A percentile compares a stretch with the other conserved stretches of the same genome.
Evolutionary conservation across 2,888 invertebrate species (phyloP).

Genomic region (Eupithecia vulgata): DNA sequence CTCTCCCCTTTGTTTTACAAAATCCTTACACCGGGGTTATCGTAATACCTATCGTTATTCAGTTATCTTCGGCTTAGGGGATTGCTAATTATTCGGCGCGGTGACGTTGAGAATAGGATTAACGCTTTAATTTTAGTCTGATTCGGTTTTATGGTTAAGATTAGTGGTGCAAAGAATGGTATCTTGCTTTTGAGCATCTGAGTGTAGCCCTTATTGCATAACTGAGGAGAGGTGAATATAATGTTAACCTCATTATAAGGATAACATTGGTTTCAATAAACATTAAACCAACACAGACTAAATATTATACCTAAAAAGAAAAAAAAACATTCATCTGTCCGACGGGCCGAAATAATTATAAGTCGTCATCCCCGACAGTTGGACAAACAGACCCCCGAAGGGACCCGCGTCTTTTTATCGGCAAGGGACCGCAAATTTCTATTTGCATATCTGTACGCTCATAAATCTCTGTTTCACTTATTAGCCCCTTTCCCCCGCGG

Average conservation of each 20-base stretch:
- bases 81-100: conserved; percentile 74
- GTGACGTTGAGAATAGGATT: conserved; percentile 54
- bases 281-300: background rate
- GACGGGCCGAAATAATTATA: conserved; percentile 72
- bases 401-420: conserved; percentile 80
- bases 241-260: background rate
- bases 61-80: conserved; percentile 66
- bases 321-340: conserved; percentile 31
- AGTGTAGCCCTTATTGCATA: background rate
- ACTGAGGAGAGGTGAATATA: background rate
- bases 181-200: conserved; percentile 11
- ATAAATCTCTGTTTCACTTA: conserved; percentile 84
- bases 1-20: conserved; percentile 35
- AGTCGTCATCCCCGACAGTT: conserved; percentile 73
- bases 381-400: conserved; percentile 74
- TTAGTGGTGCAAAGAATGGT: conserved; percentile 26
- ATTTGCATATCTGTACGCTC: conserved; percentile 83
- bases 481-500: conserved; percentile 69
- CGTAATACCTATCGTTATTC: conserved; percentile 63
- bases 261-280: background rate
- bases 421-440: conserved; percentile 81
- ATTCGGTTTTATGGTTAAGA: conserved; percentile 33
- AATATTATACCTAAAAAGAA: conserved; percentile 15
- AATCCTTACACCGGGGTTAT: conserved; percentile 40
- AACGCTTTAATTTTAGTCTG: conserved; percentile 33